Evolutionary conservation across 2,797 vertebrate species (phyloP).

Genomic region (Anabacerthia variegaticeps): DNA sequence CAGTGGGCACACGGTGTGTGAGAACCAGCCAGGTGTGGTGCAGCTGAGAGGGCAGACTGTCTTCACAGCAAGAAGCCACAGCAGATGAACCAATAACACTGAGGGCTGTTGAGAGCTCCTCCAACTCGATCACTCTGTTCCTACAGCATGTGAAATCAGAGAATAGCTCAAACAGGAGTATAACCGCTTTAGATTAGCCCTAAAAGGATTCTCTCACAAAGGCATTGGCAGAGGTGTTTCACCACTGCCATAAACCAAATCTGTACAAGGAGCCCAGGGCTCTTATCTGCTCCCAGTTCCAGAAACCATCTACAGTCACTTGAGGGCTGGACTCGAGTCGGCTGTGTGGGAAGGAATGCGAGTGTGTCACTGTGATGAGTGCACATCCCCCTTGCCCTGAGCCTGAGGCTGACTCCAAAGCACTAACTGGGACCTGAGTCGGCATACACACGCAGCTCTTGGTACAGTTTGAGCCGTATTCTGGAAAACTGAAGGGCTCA

Average conservation of each 20-base stretch:
- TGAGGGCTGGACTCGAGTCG: neutral
- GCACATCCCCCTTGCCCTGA: neutral
- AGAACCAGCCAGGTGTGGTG: neutral
- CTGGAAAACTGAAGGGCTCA: neutral
- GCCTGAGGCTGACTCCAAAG: neutral
- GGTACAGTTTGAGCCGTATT: neutral
- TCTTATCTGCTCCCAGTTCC: neutral
- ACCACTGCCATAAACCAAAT: neutral
- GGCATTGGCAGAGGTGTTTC: neutral
- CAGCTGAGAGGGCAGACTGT: neutral
- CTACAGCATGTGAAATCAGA: neutral
- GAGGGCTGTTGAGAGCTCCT: neutral
- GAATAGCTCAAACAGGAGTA: rapidly evolving
- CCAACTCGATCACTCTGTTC: neutral
- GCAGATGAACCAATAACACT: neutral
- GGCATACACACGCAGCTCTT: neutral
- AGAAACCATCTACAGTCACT: neutral
- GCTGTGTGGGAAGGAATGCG: neutral
- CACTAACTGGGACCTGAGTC: neutral
- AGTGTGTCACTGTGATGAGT: neutral
- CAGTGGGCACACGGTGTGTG: rapidly evolving
- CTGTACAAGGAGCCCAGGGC: neutral
- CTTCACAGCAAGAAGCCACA: neutral
- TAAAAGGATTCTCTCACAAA: neutral
- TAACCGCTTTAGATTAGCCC: neutral